Evolutionary conservation across 2,888 invertebrate species (phyloP).

Genomic region (Pristionchus maxplancki): DNA sequence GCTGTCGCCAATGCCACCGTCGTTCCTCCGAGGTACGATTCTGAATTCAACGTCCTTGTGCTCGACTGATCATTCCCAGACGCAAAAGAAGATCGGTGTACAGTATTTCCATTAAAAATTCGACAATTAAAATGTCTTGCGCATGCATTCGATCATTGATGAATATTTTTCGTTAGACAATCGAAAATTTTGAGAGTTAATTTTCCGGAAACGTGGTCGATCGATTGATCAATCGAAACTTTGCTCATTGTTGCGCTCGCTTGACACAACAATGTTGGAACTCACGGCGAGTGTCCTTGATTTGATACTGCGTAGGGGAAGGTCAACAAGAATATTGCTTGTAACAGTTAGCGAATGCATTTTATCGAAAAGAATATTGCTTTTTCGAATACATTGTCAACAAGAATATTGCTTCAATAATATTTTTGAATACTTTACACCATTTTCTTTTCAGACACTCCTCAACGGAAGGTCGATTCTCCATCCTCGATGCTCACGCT

Average conservation of each 20-base stretch:
- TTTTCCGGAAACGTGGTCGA: no score
- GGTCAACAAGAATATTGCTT: not conserved
- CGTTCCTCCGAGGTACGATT: not conserved
- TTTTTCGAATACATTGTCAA: no score
- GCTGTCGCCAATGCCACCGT: not conserved
- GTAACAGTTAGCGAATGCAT: not conserved
- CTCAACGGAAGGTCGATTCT: conserved; percentile 9
- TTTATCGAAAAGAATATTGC: no score
- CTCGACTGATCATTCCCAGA: not conserved
- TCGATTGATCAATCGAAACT: not conserved
- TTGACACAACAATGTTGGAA: not conserved
- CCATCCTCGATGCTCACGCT: not conserved
- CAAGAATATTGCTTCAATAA: no score
- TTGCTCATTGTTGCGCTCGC: not conserved
- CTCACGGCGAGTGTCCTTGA: conserved; percentile 2
- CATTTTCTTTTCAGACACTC: conserved; percentile 28
- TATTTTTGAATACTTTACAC: no score
- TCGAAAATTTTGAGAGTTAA: no score
- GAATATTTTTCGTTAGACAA: no score
- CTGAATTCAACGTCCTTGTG: not conserved
- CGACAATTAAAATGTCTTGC: no score
- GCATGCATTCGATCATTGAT: no score
- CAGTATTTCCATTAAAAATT: not conserved
- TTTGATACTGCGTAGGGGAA: not conserved
- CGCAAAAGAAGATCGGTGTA: not conserved